Evolutionary conservation across 2,888 invertebrate species (phyloP).

Genomic region (Onthophagus sagittarius): DNA sequence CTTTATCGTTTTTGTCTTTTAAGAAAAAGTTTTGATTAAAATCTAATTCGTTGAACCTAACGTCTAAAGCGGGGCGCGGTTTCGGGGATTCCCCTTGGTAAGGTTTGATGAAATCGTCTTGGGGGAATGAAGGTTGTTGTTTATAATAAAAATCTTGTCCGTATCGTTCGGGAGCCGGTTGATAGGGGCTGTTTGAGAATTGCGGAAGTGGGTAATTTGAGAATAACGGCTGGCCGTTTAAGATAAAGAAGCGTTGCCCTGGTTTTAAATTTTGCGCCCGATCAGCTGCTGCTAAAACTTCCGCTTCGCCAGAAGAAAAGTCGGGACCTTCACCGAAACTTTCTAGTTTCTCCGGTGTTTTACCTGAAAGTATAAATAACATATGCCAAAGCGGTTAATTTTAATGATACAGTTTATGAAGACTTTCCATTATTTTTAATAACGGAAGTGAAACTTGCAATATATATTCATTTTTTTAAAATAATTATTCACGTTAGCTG

Average conservation of each 20-base stretch:
- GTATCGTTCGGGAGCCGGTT: conserved; percentile 13
- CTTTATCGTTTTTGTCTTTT: neutral
- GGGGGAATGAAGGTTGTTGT: conserved; percentile 20
- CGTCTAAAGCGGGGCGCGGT: conserved; percentile 23
- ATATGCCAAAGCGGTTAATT: neutral
- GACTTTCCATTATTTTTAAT: neutral
- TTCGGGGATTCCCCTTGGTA: conserved; percentile 15
- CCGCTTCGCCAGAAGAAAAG: conserved; percentile 33
- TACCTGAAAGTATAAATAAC: conserved; percentile 28
- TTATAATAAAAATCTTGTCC: conserved; percentile 15
- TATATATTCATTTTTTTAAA: neutral
- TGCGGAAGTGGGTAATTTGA: conserved; percentile 33
- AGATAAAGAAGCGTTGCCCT: conserved; percentile 57
- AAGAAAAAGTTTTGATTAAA: conserved; percentile 30
- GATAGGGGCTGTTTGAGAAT: conserved; percentile 20
- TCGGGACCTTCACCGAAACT: conserved; percentile 39
- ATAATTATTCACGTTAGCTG: neutral
- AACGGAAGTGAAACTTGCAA: neutral
- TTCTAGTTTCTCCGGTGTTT: conserved; percentile 44
- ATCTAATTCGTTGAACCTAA: conserved; percentile 13
- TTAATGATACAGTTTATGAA: neutral
- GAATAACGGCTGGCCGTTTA: conserved; percentile 54
- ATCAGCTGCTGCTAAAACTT: conserved; percentile 27
- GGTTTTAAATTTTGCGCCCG: conserved; percentile 35
- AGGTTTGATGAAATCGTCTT: conserved; percentile 20